Base-by-base conservation (phyloP, 2,888 invertebrate genomes). In the Amblyteles armatorius region DNA sequence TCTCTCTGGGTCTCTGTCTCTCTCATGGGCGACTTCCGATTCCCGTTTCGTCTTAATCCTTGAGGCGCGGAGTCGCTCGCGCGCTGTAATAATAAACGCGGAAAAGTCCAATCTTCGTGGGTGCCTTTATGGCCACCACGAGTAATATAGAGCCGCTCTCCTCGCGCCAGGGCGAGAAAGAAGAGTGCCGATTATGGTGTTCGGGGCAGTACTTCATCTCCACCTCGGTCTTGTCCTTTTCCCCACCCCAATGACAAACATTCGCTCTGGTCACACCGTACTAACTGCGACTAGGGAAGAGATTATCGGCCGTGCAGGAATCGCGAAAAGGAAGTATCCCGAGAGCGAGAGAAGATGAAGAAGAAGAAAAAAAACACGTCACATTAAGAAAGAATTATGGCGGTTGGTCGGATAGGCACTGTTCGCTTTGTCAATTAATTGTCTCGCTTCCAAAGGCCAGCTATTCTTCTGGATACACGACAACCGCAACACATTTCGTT, bases 351-450 rank as follows among this genome's bases (percentile, higher is more conserved):
- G 82, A 82, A 85, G 85, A 85, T 29, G 67, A 77, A 74, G 82
- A 80, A 80, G 87, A 90, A 88, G 22, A 87, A 83, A 87, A 73
- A 78, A 85, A 79, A 82, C 76, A 87, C 90, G 92, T 93, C 93
- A 90, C 93, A 93, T 93, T 93, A 93, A 92, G 90, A 86, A 88
- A 93, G 93, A 94, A 91, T 93, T 93, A 93, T 93, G 90, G 91
- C 76, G 80, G 89, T 86, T 88, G 82, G 84, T 87, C 87, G 81
- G 86, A 88, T 87, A 87, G 89, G 71, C 73, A 82, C 77, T 71
- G 76, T 87, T 90, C 90, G 88, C 90, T 89, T 89, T 89, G 89
- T 92, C 93, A 91, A 93, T 93, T 93, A 93, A 92, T 91, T 81
- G 85, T 79, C 76, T 80, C 82, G 76, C 63, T 52, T 57, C 65